Percentiles rank a stretch among this genome's conserved stretches.
phyloP scores from a whole-genome alignment of 2,113 vertebrate species.

The Dasyprocta punctata region DNA sequence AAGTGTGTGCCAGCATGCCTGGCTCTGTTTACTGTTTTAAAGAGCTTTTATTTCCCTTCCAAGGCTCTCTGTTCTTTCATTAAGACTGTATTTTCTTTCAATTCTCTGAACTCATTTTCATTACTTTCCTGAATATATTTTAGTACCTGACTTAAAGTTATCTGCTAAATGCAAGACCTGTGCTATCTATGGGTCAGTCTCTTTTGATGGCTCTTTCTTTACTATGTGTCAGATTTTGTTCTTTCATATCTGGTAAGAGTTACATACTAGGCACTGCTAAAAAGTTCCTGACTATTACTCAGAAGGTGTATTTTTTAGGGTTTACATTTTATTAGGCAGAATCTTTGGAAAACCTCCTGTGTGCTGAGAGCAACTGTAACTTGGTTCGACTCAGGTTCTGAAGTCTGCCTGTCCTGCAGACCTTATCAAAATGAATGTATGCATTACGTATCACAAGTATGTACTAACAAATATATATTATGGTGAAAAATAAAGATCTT shows the following conservation, averaged over 20 bases:
- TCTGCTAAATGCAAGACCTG: background rate
- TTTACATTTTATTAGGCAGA: background rate
- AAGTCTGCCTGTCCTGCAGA: background rate
- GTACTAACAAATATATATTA: background rate
- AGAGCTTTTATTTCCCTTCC: background rate
- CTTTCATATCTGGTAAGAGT: background rate
- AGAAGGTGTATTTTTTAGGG: background rate
- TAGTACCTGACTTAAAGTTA: background rate
- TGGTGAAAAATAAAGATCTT: background rate
- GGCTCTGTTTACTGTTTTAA: background rate
- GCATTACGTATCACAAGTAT: background rate
- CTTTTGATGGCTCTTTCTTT: background rate
- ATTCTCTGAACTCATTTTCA: background rate
- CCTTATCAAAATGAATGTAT: background rate
- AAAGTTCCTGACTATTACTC: background rate
- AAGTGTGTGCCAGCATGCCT: too few relatives aligned
- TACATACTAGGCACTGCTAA: background rate
- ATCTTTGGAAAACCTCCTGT: background rate
- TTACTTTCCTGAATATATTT: background rate
- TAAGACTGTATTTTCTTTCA: background rate
- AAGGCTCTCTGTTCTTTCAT: background rate
- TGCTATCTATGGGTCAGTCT: background rate
- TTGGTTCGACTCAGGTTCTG: background rate
- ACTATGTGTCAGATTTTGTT: background rate
- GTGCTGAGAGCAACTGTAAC: background rate